Evolutionary conservation across 2,113 vertebrate genomes (phyloP).

Genomic region (Indri indri): DNA sequence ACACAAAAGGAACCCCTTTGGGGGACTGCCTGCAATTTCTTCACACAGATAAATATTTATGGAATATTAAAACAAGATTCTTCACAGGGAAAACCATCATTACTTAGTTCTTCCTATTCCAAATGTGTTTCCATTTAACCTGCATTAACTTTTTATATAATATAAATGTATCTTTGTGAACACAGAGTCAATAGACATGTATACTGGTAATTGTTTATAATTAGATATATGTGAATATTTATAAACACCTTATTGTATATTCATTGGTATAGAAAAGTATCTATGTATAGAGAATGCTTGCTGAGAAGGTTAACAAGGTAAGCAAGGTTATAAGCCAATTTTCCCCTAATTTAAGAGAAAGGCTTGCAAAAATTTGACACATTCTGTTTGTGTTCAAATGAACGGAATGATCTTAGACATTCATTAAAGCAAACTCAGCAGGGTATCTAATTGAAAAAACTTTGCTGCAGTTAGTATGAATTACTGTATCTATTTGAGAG

Average conservation of each 20-base stretch:
- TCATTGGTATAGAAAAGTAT: background rate
- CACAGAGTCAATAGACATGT: background rate
- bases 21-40: background rate
- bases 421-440: conserved; percentile 70
- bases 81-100: background rate
- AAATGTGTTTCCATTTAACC: background rate
- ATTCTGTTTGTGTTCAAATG: conserved; percentile 66
- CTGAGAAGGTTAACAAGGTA: conserved; percentile 49
- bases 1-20: background rate
- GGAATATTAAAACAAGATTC: conserved; percentile 16
- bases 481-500: conserved; percentile 65
- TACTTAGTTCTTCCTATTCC: conserved; percentile 14
- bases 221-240: conserved; percentile 13
- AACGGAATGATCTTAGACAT: conserved; percentile 67
- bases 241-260: background rate
- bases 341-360: conserved; percentile 52
- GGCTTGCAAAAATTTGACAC: conserved; percentile 21
- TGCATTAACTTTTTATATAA: conserved; percentile 2
- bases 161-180: background rate
- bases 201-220: background rate
- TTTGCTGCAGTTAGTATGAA: conserved; percentile 69
- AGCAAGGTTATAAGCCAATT: conserved; percentile 53
- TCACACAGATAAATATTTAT: background rate
- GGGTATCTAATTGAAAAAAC: conserved; percentile 71
- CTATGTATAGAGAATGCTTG: background rate